phyloP scores from a whole-genome alignment of 2,797 vertebrate species.

The Chloroceryle amazona region DNA sequence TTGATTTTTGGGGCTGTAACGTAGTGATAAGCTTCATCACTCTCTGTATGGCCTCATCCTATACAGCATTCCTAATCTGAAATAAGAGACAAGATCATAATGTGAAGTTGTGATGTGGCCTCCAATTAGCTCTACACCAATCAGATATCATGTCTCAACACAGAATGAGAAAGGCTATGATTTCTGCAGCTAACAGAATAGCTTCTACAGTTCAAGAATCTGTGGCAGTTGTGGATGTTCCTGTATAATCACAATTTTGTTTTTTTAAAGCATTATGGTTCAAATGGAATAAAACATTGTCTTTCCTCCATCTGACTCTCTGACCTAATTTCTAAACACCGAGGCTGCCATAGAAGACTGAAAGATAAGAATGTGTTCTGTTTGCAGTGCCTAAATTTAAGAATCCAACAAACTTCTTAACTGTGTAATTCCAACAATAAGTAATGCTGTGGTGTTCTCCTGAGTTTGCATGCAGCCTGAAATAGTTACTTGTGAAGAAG shows the following conservation, averaged over 20 bases:
- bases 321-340: background rate
- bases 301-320: background rate
- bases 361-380: background rate
- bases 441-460: background rate
- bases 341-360: background rate
- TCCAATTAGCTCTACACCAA: background rate
- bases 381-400: background rate
- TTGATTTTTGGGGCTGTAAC: background rate
- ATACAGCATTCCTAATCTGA: background rate
- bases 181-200: background rate
- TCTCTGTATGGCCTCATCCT: background rate
- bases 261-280: background rate
- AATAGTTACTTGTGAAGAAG: background rate
- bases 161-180: background rate
- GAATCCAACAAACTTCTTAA: background rate
- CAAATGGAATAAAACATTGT: background rate
- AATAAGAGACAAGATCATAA: background rate
- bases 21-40: background rate
- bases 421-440: background rate
- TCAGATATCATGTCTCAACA: background rate
- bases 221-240: background rate
- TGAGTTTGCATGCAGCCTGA: background rate
- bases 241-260: background rate
- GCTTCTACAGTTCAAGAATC: background rate
- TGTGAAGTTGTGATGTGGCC: background rate